Base-by-base conservation (phyloP, 2,797 vertebrate genomes). In the Pogoniulus pusillus region DNA sequence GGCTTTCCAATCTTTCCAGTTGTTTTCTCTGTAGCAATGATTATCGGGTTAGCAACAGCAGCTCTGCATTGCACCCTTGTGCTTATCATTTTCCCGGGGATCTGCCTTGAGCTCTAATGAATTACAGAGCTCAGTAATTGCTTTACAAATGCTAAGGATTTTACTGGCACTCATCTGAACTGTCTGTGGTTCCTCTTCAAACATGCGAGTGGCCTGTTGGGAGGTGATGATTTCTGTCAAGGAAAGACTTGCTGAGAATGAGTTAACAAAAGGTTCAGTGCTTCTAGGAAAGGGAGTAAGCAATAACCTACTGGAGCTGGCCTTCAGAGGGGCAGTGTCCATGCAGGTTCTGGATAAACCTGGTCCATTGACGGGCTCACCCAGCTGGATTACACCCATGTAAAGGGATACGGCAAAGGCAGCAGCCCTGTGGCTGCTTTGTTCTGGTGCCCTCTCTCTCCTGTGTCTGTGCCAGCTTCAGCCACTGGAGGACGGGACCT, bases 31-130 rank as follows among this genome's bases (percentile, higher is more conserved):
- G 23, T 85, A 23, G 86, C 91, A 91, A 2, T 30, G 51, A 53
- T 69, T 68, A 81, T 55, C 77, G 49, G 66, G 78, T 69, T 91
- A 76, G 75, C 60, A 85, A 2, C 4, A 69, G 63, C 57, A 74
- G 68, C 47, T 89, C 59, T 91, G 43, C 90, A 39, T 69, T 71
- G 72, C 32, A 84, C 62, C 59, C 75, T 35, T 4, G 4, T 85
- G 66, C 62, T 93, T 94, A 63, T 49, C 62, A 75, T 82, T 84
- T 88, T 95, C 74, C 80, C 35, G 64, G 57, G 68, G 69, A 82
- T 87, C 47, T 81, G 75, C 75, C 75, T 71, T 37, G 51, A 85
- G 51, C 59, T 82, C 54, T 74, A 88, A 87, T 77, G 83, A 87
- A 68, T 93, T 93, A 64, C 72, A 68, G 86, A 79, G 59, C 74